Evolutionary conservation across 1,140 invertebrate genomes (phyloP).

Genomic region (Leptopilina boulardi): DNA sequence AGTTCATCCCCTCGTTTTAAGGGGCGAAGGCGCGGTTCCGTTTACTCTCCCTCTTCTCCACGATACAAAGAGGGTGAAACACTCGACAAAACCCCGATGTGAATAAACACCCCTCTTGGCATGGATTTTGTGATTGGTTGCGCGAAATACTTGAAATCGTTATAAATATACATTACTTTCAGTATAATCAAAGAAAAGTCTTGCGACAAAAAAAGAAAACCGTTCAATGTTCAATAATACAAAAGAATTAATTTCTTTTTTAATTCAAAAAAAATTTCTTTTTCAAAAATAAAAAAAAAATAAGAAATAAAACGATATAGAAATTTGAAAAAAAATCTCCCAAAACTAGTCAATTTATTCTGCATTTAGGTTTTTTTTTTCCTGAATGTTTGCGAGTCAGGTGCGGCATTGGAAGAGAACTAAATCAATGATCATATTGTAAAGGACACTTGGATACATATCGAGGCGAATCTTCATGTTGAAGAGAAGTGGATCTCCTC

Average conservation of each 20-base stretch:
- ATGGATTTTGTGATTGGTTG: conserved; percentile 10
- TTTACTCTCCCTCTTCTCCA: conserved; percentile 35
- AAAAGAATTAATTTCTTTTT: too few relatives aligned
- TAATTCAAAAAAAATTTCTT: neutral
- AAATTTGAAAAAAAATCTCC: neutral
- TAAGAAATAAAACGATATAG: neutral
- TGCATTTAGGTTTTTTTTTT: conserved; percentile 45
- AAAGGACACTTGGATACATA: conserved; percentile 49
- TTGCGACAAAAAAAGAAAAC: neutral
- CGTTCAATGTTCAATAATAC: too few relatives aligned
- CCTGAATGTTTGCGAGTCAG: conserved; percentile 56
- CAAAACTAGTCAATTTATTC: conserved; percentile 36
- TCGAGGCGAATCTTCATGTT: conserved; percentile 43
- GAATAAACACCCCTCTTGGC: conserved; percentile 15
- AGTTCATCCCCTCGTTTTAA: conserved; percentile 37
- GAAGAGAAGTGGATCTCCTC: conserved; percentile 41
- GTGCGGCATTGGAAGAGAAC: conserved; percentile 46
- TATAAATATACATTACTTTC: neutral
- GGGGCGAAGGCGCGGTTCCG: conserved; percentile 29
- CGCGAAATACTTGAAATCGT: neutral
- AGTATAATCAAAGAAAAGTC: too few relatives aligned
- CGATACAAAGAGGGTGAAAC: conserved; percentile 46
- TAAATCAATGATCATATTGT: conserved; percentile 27
- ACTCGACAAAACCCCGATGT: conserved; percentile 12
- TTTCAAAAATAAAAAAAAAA: neutral